A percentile compares a stretch with the other conserved stretches of the same genome.
These are phyloP conservation scores for Thomomys bottae DNA, from an alignment of 2,113 vertebrate genomes.

Conservation along the genomic window DNA sequence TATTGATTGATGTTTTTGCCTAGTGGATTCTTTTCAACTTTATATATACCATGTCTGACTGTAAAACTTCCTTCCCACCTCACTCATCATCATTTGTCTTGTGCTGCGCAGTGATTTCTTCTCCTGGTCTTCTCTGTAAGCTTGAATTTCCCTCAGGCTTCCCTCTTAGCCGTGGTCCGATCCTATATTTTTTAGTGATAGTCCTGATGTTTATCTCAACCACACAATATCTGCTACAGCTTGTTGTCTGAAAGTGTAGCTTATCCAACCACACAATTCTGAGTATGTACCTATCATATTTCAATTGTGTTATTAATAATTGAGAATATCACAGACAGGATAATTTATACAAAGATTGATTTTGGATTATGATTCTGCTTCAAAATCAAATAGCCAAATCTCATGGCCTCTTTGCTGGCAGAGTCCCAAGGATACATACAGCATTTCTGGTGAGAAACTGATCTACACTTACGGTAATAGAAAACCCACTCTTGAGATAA, in stretches of 20 bases:
- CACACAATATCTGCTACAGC: neutral
- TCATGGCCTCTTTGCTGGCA: neutral
- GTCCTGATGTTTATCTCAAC: conserved; percentile 4
- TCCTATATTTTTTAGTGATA: neutral
- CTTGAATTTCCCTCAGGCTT: neutral
- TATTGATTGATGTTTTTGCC: neutral
- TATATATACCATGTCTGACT: neutral
- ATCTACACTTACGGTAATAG: neutral
- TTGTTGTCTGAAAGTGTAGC: neutral
- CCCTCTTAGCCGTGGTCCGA: neutral
- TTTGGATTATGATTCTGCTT: neutral
- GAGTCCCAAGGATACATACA: too few relatives aligned
- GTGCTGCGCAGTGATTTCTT: neutral
- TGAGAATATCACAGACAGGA: neutral
- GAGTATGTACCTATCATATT: neutral
- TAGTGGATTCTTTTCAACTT: too few relatives aligned
- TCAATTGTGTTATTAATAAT: neutral
- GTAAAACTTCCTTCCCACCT: neutral
- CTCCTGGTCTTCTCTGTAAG: neutral
- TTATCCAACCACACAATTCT: neutral
- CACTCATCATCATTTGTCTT: neutral
- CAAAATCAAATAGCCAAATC: neutral
- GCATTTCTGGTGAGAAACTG: neutral
- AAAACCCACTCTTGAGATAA: neutral
- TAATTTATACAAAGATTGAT: neutral